Base-by-base conservation (phyloP, 2,888 invertebrate genomes). In the Ditylenchus weischeri region DNA sequence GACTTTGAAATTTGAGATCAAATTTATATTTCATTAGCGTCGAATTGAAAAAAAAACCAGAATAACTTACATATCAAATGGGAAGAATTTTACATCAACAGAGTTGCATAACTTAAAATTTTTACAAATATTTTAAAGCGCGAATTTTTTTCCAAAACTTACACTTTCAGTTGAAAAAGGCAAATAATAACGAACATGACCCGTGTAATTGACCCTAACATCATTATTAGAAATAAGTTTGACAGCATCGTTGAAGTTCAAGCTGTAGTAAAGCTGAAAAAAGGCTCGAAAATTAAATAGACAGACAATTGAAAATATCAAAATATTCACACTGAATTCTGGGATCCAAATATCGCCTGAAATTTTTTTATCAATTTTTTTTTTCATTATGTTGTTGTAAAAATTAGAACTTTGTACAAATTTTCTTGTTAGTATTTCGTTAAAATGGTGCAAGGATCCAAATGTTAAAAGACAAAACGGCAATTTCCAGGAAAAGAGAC, bases 1-100 rank as follows among this genome's bases (percentile, higher is more conserved):
- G 29, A 29, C 3, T 5, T 29, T 29, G 5, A 29, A 29, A 29
- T 29, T 29, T 29, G 5, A 29, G 29, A 5, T 29, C 29, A 5
- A 29, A 29, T 29, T 29, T 29, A 29, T 29, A 2, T 29, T 29
- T 29, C n/a, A n/a, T n/a, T n/a, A n/a, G n/a, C n/a, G n/a, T 29
- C 29, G 29, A 29, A 29, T 29, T 15, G 3, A 3, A 6, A 43
- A 43, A 8, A 43, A 8, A 43, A 43, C 43, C 15, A 43, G 11
- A 54, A 54, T 29, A 4, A 68, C 79, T 76, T 60, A 79, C 80
- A 78, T 78, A 71, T 82, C 82, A 60, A 82, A 82, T 0, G 82
- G 82, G 65, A 82, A 82, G 70, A 79, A 80, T 63, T 82, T 80
- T 54, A 82, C 82, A 67, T 82, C 80, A 51, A 81, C 69, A 57